These are phyloP conservation scores for Poeciliopsis gracilis DNA, from an alignment of 2,797 vertebrate species.

Conservation along the genomic window DNA sequence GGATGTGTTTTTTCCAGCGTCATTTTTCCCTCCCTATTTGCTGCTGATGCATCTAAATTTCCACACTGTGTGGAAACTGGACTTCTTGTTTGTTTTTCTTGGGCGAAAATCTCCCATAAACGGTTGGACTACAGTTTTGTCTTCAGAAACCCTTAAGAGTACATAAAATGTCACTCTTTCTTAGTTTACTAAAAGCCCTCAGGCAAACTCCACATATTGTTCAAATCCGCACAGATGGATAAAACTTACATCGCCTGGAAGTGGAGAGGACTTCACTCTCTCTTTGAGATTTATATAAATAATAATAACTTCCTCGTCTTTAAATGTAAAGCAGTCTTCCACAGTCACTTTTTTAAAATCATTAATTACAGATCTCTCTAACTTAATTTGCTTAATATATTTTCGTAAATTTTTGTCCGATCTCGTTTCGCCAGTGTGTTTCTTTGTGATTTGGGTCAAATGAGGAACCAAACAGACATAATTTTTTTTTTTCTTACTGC, in stretches of 20 bases:
- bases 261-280: background rate
- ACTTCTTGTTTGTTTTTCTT: background rate
- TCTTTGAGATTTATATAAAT: background rate
- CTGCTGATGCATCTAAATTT: background rate
- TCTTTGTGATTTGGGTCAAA: background rate
- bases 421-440: background rate
- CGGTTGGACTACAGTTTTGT: background rate
- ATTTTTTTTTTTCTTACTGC: background rate
- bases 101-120: background rate
- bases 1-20: too few relatives aligned
- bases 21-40: too few relatives aligned
- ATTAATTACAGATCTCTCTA: background rate
- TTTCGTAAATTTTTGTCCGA: background rate
- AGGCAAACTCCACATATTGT: background rate
- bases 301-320: background rate
- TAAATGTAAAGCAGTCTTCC: background rate
- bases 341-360: background rate
- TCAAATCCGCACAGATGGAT: background rate
- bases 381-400: background rate
- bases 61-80: too few relatives aligned
- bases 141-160: background rate
- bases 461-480: background rate
- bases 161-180: background rate
- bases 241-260: background rate
- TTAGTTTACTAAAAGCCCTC: background rate